phyloP scores from a whole-genome alignment of 2,888 invertebrate species.

The Hylaea fasciaria region DNA sequence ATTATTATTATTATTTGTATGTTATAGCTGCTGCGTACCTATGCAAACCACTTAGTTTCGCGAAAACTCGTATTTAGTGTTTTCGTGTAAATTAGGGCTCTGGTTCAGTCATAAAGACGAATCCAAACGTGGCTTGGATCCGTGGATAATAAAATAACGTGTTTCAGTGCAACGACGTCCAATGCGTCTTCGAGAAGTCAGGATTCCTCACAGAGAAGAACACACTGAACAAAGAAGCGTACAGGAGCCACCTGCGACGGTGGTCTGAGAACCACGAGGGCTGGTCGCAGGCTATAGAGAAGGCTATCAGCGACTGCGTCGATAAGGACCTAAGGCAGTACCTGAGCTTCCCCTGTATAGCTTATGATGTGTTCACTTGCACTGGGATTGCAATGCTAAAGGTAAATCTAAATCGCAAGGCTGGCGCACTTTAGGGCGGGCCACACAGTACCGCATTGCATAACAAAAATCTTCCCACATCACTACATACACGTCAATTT shows the following conservation, averaged over 20 bases:
- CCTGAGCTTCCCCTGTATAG: conserved; percentile 68
- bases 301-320: conserved; percentile 71
- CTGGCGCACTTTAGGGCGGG: too few relatives aligned
- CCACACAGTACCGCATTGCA: too few relatives aligned
- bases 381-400: conserved; percentile 78
- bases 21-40: too few relatives aligned
- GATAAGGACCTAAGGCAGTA: conserved; percentile 72
- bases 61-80: too few relatives aligned
- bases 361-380: conserved; percentile 77
- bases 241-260: conserved; percentile 61
- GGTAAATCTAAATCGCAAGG: conserved; percentile 50
- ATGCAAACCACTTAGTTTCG: too few relatives aligned
- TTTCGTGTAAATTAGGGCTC: too few relatives aligned
- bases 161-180: conserved; percentile 72
- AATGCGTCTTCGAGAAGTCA: conserved; percentile 76
- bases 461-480: too few relatives aligned
- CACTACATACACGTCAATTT: too few relatives aligned
- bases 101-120: too few relatives aligned
- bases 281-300: conserved; percentile 68
- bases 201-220: conserved; percentile 68
- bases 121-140: too few relatives aligned
- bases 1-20: too few relatives aligned
- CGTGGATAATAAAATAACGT: background rate
- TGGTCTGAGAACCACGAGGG: conserved; percentile 66
- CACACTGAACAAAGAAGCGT: conserved; percentile 70